phyloP scores from a whole-genome alignment of 1,140 invertebrate genomes.

The Tetramorium alpestre region DNA sequence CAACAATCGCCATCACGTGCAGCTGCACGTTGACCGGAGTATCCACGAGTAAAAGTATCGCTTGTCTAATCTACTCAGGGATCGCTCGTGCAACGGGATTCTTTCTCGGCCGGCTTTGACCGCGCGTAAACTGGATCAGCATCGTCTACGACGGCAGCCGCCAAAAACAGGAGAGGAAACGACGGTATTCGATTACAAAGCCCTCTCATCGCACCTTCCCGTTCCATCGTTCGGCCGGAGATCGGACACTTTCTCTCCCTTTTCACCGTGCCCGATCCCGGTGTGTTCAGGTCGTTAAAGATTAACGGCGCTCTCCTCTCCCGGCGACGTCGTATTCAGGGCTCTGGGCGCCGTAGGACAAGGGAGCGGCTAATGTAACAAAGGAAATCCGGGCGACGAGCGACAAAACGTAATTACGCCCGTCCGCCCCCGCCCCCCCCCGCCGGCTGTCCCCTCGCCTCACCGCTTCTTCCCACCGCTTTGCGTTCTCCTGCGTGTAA shows the following conservation, averaged over 20 bases:
- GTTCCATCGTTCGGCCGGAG: conserved; percentile 2
- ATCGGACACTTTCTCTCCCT: conserved; percentile 61
- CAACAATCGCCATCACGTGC: background rate
- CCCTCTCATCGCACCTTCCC: conserved; percentile 45
- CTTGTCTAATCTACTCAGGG: conserved; percentile 34
- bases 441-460: background rate
- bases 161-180: conserved; percentile 30
- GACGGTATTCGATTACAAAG: conserved; percentile 72
- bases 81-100: conserved; percentile 30
- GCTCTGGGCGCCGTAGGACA: conserved; percentile 54
- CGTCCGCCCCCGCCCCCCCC: background rate
- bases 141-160: conserved; percentile 31
- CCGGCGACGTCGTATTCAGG: conserved; percentile 61
- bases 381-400: conserved; percentile 76
- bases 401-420: conserved; percentile 79
- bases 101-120: conserved; percentile 47
- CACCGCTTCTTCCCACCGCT: background rate
- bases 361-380: conserved; percentile 77
- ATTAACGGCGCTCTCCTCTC: conserved; percentile 70
- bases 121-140: conserved; percentile 62
- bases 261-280: conserved; percentile 35
- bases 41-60: background rate
- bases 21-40: background rate
- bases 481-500: conserved; percentile 47
- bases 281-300: conserved; percentile 71